A percentile compares a stretch with the other conserved stretches of the same genome.
Conservation (phyloP, 2,797 vertebrate genomes). For the Diglossa cyanea region DNA sequence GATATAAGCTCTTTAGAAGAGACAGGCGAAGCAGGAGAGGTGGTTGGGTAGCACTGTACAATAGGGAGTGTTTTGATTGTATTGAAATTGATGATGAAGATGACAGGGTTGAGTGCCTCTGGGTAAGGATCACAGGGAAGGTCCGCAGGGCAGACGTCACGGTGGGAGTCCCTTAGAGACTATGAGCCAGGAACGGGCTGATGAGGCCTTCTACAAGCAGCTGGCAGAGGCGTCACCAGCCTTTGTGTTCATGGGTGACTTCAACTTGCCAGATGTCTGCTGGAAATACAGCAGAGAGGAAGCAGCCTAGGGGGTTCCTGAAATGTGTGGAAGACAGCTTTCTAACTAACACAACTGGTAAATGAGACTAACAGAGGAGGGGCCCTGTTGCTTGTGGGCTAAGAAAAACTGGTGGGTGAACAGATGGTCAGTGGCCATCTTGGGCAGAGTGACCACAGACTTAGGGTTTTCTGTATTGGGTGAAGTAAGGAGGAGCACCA, state of each 20-base stretch:
- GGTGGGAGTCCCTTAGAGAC: background rate
- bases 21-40: background rate
- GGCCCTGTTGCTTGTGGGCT: background rate
- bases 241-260: background rate
- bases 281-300: background rate
- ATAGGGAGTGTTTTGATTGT: background rate
- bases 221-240: background rate
- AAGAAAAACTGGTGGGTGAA: background rate
- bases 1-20: background rate
- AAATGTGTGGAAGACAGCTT: background rate
- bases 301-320: background rate
- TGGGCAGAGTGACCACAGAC: background rate
- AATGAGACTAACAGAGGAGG: background rate
- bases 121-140: background rate
- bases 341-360: background rate
- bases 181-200: background rate
- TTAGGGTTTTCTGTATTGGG: background rate
- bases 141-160: fast-evolving
- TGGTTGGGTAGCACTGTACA: background rate
- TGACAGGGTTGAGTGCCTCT: background rate
- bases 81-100: background rate
- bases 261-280: background rate
- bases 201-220: fast-evolving
- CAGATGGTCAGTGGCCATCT: background rate
- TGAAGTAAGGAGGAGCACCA: background rate